A percentile compares a stretch with the other conserved stretches of the same genome.
Conservation (phyloP, 2,797 vertebrate genomes). For the Melanotaenia pygmaea region DNA sequence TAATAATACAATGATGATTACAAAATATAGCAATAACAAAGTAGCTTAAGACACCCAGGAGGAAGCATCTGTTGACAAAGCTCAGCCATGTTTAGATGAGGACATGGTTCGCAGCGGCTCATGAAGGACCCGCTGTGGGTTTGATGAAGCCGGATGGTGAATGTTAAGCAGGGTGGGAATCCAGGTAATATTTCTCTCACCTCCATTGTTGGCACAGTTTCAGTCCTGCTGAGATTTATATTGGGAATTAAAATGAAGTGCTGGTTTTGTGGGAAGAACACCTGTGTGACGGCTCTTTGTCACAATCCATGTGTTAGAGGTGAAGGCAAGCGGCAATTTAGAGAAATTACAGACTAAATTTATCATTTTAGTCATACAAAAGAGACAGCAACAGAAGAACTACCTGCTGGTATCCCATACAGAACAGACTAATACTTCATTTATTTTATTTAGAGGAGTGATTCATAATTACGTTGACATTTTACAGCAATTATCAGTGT, state of each 20-base stretch:
- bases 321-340: not conserved
- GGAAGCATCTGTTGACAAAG: conserved; percentile 40
- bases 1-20: not conserved
- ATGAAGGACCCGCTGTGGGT: conserved; percentile 50
- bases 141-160: conserved; percentile 66
- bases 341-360: not conserved
- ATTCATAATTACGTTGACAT: not conserved
- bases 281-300: conserved; percentile 6
- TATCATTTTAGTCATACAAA: conserved; percentile 1
- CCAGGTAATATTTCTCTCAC: conserved; percentile 62
- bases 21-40: conserved; percentile 24
- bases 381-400: conserved; percentile 8
- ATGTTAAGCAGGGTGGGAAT: conserved; percentile 43
- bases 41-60: conserved; percentile 20
- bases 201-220: conserved; percentile 43
- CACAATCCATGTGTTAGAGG: conserved; percentile 1
- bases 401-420: conserved; percentile 2
- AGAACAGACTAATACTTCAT: not conserved
- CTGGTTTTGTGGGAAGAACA: conserved; percentile 31
- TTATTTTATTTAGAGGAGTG: conserved; percentile 9
- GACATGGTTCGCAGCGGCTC: conserved; percentile 12
- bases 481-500: conserved; percentile 10
- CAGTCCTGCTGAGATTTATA: conserved; percentile 75
- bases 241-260: conserved; percentile 69
- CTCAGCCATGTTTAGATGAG: conserved; percentile 34